phyloP scores from a whole-genome alignment of 1,140 invertebrate genomes.

The Conus betulinus region DNA sequence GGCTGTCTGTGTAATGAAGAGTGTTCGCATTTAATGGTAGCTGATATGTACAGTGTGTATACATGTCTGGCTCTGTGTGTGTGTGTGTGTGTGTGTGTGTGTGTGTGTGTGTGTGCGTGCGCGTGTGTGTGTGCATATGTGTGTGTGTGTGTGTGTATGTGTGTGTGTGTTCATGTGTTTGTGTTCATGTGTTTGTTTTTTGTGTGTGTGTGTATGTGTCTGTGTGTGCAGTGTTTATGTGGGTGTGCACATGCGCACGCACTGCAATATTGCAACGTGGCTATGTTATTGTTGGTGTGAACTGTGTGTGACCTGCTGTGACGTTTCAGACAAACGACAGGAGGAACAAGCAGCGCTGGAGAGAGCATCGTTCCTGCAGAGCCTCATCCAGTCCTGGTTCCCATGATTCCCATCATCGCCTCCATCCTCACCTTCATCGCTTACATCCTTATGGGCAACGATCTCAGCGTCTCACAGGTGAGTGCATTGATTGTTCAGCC shows the following conservation, averaged over 20 bases:
- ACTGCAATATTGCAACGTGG: too few relatives aligned
- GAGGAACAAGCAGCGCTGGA: conserved; percentile 79
- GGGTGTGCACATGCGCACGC: too few relatives aligned
- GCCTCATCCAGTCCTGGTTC: conserved; percentile 81
- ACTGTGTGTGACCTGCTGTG: neutral
- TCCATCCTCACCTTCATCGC: conserved; percentile 82
- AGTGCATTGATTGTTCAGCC: conserved; percentile 23
- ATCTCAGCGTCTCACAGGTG: conserved; percentile 81
- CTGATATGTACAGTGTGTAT: too few relatives aligned
- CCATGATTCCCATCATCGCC: conserved; percentile 81
- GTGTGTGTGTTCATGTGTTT: too few relatives aligned
- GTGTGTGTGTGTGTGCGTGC: too few relatives aligned
- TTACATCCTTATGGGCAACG: conserved; percentile 79
- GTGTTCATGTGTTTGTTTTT: too few relatives aligned
- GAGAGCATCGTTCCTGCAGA: conserved; percentile 80
- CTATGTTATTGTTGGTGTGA: neutral
- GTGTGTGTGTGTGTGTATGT: too few relatives aligned
- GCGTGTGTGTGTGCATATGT: too few relatives aligned
- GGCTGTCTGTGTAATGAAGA: too few relatives aligned
- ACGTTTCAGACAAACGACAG: conserved; percentile 77
- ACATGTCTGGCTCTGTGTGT: too few relatives aligned
- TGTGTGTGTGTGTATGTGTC: neutral
- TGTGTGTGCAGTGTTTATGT: neutral
- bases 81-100: too few relatives aligned
- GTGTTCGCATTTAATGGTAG: too few relatives aligned